Conservation (phyloP, 2,113 vertebrate species). For the Galemys pyrenaicus region DNA sequence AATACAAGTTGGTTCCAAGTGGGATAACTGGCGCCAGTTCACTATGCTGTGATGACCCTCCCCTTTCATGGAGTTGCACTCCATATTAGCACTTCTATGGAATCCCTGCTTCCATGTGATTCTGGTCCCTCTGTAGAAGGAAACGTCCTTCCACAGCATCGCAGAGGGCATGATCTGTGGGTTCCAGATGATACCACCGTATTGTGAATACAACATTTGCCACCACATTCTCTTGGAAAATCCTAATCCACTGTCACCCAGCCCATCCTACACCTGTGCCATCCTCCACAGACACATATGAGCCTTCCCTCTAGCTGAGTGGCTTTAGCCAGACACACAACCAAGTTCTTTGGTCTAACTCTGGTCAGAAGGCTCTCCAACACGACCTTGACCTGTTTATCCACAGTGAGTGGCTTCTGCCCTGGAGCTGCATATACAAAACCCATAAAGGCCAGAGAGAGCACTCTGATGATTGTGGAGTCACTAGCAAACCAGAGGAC, state of each 20-base stretch:
- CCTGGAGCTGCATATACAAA: not conserved
- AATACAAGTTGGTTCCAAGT: too few species aligned
- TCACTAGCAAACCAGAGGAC: not conserved
- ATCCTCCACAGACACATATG: not conserved
- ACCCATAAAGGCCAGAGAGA: not conserved
- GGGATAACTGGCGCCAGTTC: too few species aligned
- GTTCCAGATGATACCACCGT: not conserved
- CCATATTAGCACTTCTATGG: too few species aligned
- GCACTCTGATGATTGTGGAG: not conserved
- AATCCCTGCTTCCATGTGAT: not conserved
- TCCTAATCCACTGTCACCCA: not conserved
- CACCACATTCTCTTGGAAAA: not conserved
- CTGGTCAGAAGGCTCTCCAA: not conserved
- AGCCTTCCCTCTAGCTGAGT: not conserved
- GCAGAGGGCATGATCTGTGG: too few species aligned
- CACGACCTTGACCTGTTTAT: not conserved
- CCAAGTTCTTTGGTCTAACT: not conserved
- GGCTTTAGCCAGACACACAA: not conserved
- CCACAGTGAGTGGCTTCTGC: not conserved
- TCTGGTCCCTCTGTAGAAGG: not conserved
- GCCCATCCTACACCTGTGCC: not conserved
- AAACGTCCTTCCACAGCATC: rapidly evolving
- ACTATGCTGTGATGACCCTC: too few species aligned
- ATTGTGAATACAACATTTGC: not conserved
- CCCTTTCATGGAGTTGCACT: too few species aligned